Evolutionary conservation across 1,140 invertebrate genomes (phyloP), one percentile per base, ranked within the genome.

Genomic region (Delia radicum): DNA sequence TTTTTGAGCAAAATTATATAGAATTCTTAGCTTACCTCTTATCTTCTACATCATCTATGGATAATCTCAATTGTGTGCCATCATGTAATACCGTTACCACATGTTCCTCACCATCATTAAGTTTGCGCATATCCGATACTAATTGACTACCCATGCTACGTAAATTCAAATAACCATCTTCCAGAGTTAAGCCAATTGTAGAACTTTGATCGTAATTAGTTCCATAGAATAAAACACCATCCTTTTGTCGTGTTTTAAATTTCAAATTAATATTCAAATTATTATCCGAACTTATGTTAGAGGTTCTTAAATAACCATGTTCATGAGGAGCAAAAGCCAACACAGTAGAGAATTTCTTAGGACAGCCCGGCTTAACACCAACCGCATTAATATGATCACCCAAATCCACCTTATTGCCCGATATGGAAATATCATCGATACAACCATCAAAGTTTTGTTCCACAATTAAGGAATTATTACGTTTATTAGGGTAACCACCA

Each of bases 31-130:
- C 84, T 88, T 87, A 93, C 92, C 87, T 89, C 82, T 89, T 91
- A 75, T 88, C 88, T 74, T 92, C 90, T 71, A 88, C 90, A 82
- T 98, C 97, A 81, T 99, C 96, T 26, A 97, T 93, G 71, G 94
- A 92, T 2, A 98, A 88, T 18, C 91, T 83, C 62, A 95, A 86
- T 72, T 88, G 86, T 24, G 86, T 87, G 63, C 87, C 81, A 85
- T 90, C 90, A 79, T 94, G 93, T 1, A 91, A 93, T 0, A 96
- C 92, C 0, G 94, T 95, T 0, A 98, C 92, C 6, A 96, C 95
- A 86, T 99, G 97, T 95, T 97, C 98, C 75, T 94, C 90, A 33
- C 92, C 93, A 86, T 99, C 96, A 82, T 96, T 94, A 85, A 94
- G 96, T 1, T 88, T 90, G 26, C 88, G 88, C 2, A 90, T 86